Base-by-base conservation (phyloP, 1,140 invertebrate species). In the Andrena cerasifolii region DNA sequence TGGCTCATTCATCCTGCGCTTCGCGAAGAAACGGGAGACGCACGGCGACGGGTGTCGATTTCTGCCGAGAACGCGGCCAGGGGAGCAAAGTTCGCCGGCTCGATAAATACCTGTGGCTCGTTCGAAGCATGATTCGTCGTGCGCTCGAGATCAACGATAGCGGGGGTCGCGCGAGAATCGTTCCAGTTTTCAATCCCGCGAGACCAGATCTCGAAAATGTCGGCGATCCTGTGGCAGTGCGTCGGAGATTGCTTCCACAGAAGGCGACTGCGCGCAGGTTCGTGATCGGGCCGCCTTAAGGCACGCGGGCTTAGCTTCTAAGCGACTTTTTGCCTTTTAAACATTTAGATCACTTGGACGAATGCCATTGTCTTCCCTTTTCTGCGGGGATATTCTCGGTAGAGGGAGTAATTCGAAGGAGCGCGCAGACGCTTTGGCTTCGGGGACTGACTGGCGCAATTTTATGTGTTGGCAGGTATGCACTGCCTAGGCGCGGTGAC, bases 401-500 rank as follows among this genome's bases (percentile, higher is more conserved):
- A n/a, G n/a, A n/a, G n/a, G n/a, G n/a, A n/a, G n/a, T n/a, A n/a
- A n/a, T n/a, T n/a, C n/a, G n/a, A 40, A 40, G 36, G 4, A 3
- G 36, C 10, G 3, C 4, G 36, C 10, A 40, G 36, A 33, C 4
- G 26, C n/a, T 12, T 58, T 33, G 0, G 1, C 16, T 3, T 21
- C 24, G 3, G 5, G 18, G 36, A 62, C 0, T 18, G 47, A 58
- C 31, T 16, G 3, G 5, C 7, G 2, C 0, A 18, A n/a, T 74
- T 43, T 40, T 61, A 43, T 45, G 2, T 8, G 47, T 81, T 81
- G 3, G 51, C 80, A 93, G 92, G 86, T 76, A 93, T 93, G 92
- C 91, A 93, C 86, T 93, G 92, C 82, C 86, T 92, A 85, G 90
- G 91, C 65, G 90, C 91, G 79, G 89, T 91, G 82, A 79, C 89